Conservation (phyloP, 1,140 invertebrate genomes). For the Drosophila leontia region DNA sequence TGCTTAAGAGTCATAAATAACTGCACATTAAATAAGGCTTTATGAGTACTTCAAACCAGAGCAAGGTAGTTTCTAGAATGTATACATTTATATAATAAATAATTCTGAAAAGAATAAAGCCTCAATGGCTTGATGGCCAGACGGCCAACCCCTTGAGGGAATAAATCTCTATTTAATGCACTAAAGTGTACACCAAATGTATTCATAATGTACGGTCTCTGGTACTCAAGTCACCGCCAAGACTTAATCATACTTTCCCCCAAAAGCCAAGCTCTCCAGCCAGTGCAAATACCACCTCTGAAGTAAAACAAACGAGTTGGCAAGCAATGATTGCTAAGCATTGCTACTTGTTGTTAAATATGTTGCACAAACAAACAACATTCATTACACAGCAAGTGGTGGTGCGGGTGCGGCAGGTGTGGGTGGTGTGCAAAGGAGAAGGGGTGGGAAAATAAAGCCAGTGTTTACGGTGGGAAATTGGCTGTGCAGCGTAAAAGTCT, state of each 20-base stretch:
- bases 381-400: slow-evolving; percentile 45
- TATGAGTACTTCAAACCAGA: slow-evolving; percentile 1
- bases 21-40: not conserved
- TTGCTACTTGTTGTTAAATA: slow-evolving; percentile 66
- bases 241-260: slow-evolving; percentile 44
- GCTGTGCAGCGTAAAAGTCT: slow-evolving; percentile 4
- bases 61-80: not conserved
- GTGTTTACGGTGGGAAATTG: slow-evolving; percentile 37
- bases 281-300: slow-evolving; percentile 27
- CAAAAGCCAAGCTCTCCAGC: slow-evolving; percentile 14
- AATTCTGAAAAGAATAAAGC: not conserved
- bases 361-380: slow-evolving; percentile 60
- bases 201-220: slow-evolving; percentile 15
- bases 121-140: not conserved
- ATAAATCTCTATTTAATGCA: slow-evolving; percentile 9
- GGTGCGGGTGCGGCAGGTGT: not conserved
- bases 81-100: slow-evolving; percentile 9
- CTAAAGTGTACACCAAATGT: slow-evolving; percentile 13
- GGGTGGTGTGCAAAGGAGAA: not conserved
- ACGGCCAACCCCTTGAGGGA: not conserved
- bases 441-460: slow-evolving; percentile 3
- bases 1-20: slow-evolving; percentile 11
- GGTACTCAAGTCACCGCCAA: slow-evolving; percentile 15
- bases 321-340: slow-evolving; percentile 63
- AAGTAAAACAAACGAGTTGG: slow-evolving; percentile 43